Evolutionary conservation across 2,888 invertebrate species (phyloP).

Genomic region (Embidobia sp.): DNA sequence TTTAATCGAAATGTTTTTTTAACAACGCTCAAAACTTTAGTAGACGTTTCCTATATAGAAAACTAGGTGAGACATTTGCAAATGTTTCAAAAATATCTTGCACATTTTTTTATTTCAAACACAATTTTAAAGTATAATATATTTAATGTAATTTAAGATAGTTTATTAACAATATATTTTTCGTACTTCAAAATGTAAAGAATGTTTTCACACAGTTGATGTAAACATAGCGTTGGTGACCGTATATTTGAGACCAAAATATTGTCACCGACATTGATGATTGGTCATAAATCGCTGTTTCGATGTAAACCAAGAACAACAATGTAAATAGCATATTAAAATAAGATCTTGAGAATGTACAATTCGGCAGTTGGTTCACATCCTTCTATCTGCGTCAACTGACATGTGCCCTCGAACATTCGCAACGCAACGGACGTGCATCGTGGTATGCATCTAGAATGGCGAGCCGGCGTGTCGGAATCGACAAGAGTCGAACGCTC

Average conservation of each 20-base stretch:
- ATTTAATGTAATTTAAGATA: no score
- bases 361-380: constrained; percentile 67
- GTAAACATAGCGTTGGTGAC: no score
- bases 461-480: constrained; percentile 65
- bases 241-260: no score
- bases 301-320: background rate
- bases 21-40: no score
- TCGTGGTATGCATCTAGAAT: constrained; percentile 68
- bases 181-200: constrained; percentile 1
- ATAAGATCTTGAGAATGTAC: constrained; percentile 57
- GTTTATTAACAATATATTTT: no score
- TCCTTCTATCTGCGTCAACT: constrained; percentile 65
- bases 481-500: constrained; percentile 65
- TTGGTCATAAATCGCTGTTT: constrained; percentile 3
- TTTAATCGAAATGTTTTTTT: no score
- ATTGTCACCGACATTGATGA: constrained; percentile 3
- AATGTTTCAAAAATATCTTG: no score
- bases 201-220: no score
- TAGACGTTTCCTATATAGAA: no score
- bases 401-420: constrained; percentile 63
- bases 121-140: no score
- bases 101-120: no score
- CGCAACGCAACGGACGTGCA: constrained; percentile 66
- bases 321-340: constrained; percentile 24
- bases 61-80: no score